Evolutionary conservation across 2,888 invertebrate genomes (phyloP), one percentile per base, ranked within the genome.

Genomic region (Cremastinae sp.): DNA sequence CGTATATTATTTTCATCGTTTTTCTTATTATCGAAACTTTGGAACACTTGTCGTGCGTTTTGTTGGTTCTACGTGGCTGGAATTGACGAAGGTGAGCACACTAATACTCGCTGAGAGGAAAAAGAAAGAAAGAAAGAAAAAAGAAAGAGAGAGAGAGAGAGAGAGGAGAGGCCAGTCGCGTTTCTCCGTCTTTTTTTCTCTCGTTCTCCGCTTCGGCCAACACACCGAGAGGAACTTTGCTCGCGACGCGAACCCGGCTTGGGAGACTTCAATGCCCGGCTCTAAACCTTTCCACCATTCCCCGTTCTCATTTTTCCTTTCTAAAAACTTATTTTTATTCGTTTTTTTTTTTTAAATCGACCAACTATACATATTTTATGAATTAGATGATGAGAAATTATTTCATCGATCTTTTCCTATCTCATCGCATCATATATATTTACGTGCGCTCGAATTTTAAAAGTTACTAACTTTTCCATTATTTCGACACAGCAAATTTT

Each of bases 201-300:
- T 61, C 64, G 64, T 62, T 59, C 39, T 71, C 61, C 47, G 20
- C 45, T 45, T 39, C 56, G 59, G 35, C 65, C 59, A 10, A 37
- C 37, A 45, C 35, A 14, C 5, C 45, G 28, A 64, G 28, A 64
- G 20, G 51, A 69, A 61, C 62, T 64, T 56, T 59, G 66, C 51
- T 55, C 69, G 62, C 28, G 28, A 20, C 59, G 61, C 51, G 28
- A 22, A 49, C n/a, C 45, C 35, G 12, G 53, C 8, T 41, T 16
- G 20, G 62, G 79, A 79, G 81, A 81, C 78, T 79, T 81, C 78
- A 78, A 81, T 79, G 80, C 80, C 61, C 70, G 78, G 58, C 62
- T 37, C 65, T 55, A 49, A 64, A 62, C 73, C 64, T 77, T 49
- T 68, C 71, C 64, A 16, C 55, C 61, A 41, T 39, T 12, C 45